Base-by-base conservation (phyloP, 2,888 invertebrate genomes). In the Malthinus seriepunctatus region DNA sequence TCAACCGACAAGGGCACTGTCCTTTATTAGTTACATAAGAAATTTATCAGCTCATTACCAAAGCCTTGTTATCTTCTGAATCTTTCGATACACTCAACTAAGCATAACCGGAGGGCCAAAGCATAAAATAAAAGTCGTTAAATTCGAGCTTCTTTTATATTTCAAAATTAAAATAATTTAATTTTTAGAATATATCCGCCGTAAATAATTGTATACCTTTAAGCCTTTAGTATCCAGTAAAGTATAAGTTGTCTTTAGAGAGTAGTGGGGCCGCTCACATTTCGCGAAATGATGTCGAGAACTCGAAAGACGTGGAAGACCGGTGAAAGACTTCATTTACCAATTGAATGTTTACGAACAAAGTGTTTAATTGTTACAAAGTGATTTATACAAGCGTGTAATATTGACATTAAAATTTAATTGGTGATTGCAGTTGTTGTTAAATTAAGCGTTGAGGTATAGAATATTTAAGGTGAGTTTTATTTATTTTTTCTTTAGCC, bases 241-340 rank as follows among this genome's bases (percentile, higher is more conserved):
- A 23, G 23, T 23, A 23, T 23, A 23, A 42, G 39, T 14, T 15
- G 12, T 42, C 15, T 23, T 15, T 42, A 15, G 39, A 15, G 23
- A 42, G 39, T 46, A 52, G 56, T 51, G 51, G 60, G 60, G 51
- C 42, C 47, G 14, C 46, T 51, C 47, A 48, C 55, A 51, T 56
- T 59, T 60, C 48, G 55, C 60, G 60, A 60, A 60, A 47, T 56
- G 60, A 60, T 60, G 60, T 60, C 60, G 60, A 55, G 60, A 52
- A 48, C 55, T 38, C 58, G 45, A 54, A 57, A 59, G 59, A 59
- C 59, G 59, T 54, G 44, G 46, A 50, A 51, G 59, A 59, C 50
- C 59, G 49, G 60, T 56, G 60, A 60, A 60, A 60, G 60, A 60
- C 60, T 56, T 55, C 60, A 60, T 60, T 60, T 56, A 56, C 51